Base-by-base conservation (phyloP, 2,888 invertebrate species). In the Drosophila acutilabella region DNA sequence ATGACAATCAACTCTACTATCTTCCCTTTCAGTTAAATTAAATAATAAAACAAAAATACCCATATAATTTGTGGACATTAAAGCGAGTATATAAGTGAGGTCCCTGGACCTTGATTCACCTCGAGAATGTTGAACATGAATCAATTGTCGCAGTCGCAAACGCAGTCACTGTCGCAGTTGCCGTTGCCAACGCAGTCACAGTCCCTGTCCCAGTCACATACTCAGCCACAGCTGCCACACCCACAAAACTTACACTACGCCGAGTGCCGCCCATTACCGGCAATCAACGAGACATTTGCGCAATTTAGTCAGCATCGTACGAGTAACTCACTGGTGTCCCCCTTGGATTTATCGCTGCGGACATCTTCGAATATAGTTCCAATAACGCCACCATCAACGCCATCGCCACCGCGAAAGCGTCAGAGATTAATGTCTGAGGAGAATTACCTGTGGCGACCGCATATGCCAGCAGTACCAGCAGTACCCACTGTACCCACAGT, bases 381-480 rank as follows among this genome's bases (percentile, higher is more conserved):
- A 77, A 92, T 93, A 68, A 93, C 92, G 47, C 92, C 92, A 42
- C 92, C 92, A 36, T 90, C 92, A 53, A 92, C 93, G 44, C 93
- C 93, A 30, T 93, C 92, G 52, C 93, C 93, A 4, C 93, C 92
- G 13, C 77, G 92, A 48, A 92, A 92, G 69, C 90, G 92, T 20
- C 77, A 84, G 68, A 88, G 90, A 90, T 90, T 91, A 83, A 88
- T 89, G 83, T 84, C 82, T 75, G 85, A 85, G 69, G 85, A 85
- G 76, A 89, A 89, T 76, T 87, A 89, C 74, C 82, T 92, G 77
- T 92, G 92, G 92, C 82, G 91, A 54, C 91, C 92, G 69, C 90
- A 91, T 71, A 65, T 83, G 62, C 8, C 30, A 6, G 36, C 67
- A 47, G 41, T 26, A n/a, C 52, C 44, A 26, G 11, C 67, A 16